Percentiles rank a stretch among this genome's conserved stretches.
Conservation (phyloP, 2,113 vertebrate genomes). For the Aythya baeri region DNA sequence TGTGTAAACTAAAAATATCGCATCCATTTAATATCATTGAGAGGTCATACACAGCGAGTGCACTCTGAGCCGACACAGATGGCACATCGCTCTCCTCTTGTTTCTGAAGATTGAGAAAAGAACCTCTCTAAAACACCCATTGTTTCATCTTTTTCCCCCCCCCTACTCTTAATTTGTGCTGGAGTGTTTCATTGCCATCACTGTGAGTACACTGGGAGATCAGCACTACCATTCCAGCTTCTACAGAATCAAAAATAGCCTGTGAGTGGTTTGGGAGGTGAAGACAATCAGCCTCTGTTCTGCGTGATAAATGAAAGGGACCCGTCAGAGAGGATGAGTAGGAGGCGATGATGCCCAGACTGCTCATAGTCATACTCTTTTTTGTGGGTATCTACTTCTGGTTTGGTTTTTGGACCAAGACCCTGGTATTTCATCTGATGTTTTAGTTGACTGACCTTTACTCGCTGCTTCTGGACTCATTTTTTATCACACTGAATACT, state of each 20-base stretch:
- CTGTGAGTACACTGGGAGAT: not conserved
- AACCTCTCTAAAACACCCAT: not conserved
- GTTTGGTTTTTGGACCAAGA: not conserved
- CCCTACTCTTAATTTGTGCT: not conserved
- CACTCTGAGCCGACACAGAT: not conserved
- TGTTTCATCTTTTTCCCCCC: not conserved
- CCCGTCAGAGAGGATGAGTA: not conserved
- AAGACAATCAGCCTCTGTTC: not conserved
- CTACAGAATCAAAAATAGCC: not conserved
- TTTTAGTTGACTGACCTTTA: not conserved
- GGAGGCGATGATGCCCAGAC: not conserved
- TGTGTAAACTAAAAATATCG: conserved; percentile 18
- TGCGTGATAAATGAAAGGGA: not conserved
- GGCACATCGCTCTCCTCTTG: not conserved
- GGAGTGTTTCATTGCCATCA: not conserved
- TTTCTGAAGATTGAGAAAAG: not conserved
- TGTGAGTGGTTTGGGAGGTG: not conserved
- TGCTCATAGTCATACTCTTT: not conserved
- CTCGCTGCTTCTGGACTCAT: not conserved
- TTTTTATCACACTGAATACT: not conserved
- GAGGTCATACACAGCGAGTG: not conserved
- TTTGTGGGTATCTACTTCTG: not conserved
- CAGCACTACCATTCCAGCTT: not conserved
- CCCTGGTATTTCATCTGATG: not conserved
- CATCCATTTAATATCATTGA: not conserved